Percentiles rank a stretch among this genome's conserved stretches.
Evolutionary conservation across 2,797 vertebrate genomes (phyloP).

Genomic region (Malurus leucopterus): DNA sequence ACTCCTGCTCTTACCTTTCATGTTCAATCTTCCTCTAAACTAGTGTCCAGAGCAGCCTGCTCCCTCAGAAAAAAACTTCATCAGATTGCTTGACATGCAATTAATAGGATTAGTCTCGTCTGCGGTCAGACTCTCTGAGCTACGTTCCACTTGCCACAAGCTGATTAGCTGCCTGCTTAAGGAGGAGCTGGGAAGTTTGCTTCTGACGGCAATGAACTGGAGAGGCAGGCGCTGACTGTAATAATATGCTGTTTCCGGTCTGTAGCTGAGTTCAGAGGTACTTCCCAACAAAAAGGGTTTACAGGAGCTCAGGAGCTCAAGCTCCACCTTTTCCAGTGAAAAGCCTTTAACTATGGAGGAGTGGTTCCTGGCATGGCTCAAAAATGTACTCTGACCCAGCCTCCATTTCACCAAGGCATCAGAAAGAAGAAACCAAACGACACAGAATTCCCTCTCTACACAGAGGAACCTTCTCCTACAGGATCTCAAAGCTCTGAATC

Average conservation of each 20-base stretch:
- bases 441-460: not conserved
- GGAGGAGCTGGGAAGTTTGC: slow-evolving; percentile 39
- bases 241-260: slow-evolving; percentile 47
- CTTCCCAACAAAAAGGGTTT: slow-evolving; percentile 20
- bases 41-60: not conserved
- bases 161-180: slow-evolving; percentile 32
- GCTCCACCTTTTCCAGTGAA: slow-evolving; percentile 30
- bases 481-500: slow-evolving; percentile 18
- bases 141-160: not conserved
- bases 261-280: slow-evolving; percentile 34
- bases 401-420: not conserved
- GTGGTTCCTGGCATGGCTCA: not conserved
- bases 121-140: slow-evolving; percentile 7
- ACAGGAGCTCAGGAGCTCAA: slow-evolving; percentile 25
- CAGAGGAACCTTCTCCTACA: not conserved
- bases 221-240: slow-evolving; percentile 23
- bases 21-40: slow-evolving; percentile 5
- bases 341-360: not conserved
- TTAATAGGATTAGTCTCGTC: not conserved
- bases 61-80: not conserved
- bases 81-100: not conserved
- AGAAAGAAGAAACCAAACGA: slow-evolving; percentile 2
- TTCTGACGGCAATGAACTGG: not conserved
- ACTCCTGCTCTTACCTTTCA: slow-evolving; percentile 42
- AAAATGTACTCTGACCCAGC: not conserved